Percentiles rank a stretch among this genome's conserved stretches.
These are phyloP conservation scores for Asobara japonica DNA, from an alignment of 1,140 invertebrate genomes.

Conservation along the genomic window DNA sequence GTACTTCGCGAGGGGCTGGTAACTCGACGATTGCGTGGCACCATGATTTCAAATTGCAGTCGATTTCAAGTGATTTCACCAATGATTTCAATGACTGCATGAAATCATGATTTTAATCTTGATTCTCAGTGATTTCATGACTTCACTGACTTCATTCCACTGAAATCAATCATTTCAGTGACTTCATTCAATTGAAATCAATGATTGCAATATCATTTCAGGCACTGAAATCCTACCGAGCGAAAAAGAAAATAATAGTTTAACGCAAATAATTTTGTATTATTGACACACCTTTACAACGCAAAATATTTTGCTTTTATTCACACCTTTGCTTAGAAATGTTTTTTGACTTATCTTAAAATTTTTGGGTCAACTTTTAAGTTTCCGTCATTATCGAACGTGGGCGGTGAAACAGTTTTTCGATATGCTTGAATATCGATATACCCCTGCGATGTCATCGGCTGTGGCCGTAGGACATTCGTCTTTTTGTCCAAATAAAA, in stretches of 20 bases:
- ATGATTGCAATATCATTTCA: too few relatives aligned
- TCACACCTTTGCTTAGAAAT: too few relatives aligned
- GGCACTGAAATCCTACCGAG: too few relatives aligned
- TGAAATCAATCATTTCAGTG: too few relatives aligned
- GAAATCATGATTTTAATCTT: too few relatives aligned
- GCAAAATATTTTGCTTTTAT: too few relatives aligned
- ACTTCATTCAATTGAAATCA: background rate
- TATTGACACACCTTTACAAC: too few relatives aligned
- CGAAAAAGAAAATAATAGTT: too few relatives aligned
- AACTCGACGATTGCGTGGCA: background rate
- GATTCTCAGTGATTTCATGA: background rate
- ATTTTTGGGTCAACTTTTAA: background rate
- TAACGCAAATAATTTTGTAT: too few relatives aligned
- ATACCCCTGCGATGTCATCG: slow-evolving; percentile 16
- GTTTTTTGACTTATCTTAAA: background rate
- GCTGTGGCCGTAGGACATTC: slow-evolving; percentile 13
- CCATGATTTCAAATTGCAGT: slow-evolving; percentile 2
- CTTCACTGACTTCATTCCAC: background rate
- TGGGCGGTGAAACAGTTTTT: background rate
- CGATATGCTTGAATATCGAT: background rate
- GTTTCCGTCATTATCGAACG: background rate
- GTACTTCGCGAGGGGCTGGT: too few relatives aligned
- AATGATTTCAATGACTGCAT: slow-evolving; percentile 6
- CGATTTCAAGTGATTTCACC: too few relatives aligned
- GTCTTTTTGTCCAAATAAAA: slow-evolving; percentile 11